Conservation (phyloP, 2,888 invertebrate genomes). For the Iselma pallidipennis region DNA sequence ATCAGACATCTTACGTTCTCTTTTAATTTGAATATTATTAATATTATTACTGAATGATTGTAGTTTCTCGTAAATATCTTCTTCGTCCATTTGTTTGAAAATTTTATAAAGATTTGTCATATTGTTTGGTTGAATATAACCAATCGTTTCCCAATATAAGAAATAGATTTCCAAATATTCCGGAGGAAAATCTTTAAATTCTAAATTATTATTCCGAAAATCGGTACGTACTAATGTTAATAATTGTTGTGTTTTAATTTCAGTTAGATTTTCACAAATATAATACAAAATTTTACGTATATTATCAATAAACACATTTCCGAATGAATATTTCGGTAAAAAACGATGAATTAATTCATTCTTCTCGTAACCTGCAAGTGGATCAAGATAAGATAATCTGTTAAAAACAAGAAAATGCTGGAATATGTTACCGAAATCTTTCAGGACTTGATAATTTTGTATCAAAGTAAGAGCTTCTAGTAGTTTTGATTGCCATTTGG, state of each 20-base stretch:
- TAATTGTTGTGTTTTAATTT: conserved; percentile 42
- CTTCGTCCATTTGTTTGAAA: conserved; percentile 42
- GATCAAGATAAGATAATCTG: too few species aligned
- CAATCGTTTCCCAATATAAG: conserved; percentile 43
- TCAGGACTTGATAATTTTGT: conserved; percentile 48
- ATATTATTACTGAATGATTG: neutral
- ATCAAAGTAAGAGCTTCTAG: conserved; percentile 61
- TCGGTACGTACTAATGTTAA: conserved; percentile 30
- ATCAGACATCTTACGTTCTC: neutral
- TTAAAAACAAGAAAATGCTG: too few species aligned
- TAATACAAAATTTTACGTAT: conserved; percentile 56
- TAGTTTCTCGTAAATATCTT: conserved; percentile 26
- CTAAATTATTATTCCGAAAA: conserved; percentile 30
- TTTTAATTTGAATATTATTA: neutral
- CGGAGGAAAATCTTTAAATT: conserved; percentile 27
- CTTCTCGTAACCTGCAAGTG: conserved; percentile 35
- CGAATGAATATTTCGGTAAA: conserved; percentile 46
- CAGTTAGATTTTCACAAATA: conserved; percentile 54
- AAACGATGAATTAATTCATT: conserved; percentile 30
- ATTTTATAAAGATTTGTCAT: conserved; percentile 36
- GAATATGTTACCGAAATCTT: conserved; percentile 29
- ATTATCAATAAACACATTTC: conserved; percentile 52
- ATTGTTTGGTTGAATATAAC: conserved; percentile 37
- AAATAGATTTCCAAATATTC: conserved; percentile 47
- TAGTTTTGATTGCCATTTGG: conserved; percentile 56